Percentiles rank a stretch among this genome's conserved stretches.
Conservation (phyloP, 2,797 vertebrate species). For the Acanthis flammea region DNA sequence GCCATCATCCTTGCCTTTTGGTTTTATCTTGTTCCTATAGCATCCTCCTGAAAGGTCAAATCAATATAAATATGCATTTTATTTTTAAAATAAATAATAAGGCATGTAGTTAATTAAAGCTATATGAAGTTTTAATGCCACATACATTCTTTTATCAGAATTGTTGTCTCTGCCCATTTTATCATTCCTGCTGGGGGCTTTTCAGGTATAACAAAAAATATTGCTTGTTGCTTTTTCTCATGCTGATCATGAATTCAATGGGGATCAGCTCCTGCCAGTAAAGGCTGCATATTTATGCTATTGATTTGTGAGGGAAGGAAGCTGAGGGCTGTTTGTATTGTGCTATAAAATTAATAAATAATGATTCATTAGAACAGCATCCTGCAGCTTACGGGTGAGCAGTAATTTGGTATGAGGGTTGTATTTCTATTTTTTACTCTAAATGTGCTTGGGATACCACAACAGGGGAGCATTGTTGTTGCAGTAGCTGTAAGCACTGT, state of each 20-base stretch:
- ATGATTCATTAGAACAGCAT: conserved; percentile 27
- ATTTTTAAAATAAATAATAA: not conserved
- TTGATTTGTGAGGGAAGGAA: conserved; percentile 43
- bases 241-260: conserved; percentile 8
- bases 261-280: conserved; percentile 33
- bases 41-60: not conserved
- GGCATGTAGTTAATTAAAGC: not conserved
- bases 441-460: not conserved
- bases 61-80: not conserved
- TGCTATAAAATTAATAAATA: conserved; percentile 56
- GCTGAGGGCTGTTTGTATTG: conserved; percentile 1
- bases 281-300: conserved; percentile 37
- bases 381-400: not conserved
- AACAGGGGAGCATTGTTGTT: fast-evolving
- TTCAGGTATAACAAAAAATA: not conserved
- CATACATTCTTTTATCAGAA: not conserved
- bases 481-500: not conserved
- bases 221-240: not conserved
- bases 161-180: not conserved
- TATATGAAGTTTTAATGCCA: not conserved
- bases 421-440: not conserved
- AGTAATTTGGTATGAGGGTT: not conserved
- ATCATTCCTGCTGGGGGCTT: not conserved
- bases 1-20: not conserved
- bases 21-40: not conserved